Conservation (phyloP, 30 jellyfish, hydroid and myxozoan species). For the Clytia hemisphaerica region DNA sequence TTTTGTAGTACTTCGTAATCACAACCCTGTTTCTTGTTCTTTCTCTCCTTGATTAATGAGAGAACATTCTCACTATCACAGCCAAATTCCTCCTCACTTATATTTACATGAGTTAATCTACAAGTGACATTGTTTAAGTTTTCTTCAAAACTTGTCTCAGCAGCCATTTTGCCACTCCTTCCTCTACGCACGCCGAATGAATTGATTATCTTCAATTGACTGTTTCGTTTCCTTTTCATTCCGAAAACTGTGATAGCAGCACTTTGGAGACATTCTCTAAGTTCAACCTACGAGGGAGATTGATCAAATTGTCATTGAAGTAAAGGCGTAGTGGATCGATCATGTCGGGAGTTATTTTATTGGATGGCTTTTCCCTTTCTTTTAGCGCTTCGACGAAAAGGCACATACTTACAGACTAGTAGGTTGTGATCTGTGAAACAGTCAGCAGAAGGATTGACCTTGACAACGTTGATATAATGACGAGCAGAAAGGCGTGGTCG, state of each 20-base stretch:
- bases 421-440: not conserved
- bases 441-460: not conserved
- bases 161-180: too few relatives aligned
- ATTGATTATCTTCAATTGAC: too few relatives aligned
- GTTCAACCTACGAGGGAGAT: not conserved
- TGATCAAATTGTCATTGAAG: not conserved
- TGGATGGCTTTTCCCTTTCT: not conserved
- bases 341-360: not conserved
- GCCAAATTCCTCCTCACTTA: too few relatives aligned
- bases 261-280: too few relatives aligned
- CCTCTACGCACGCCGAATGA: too few relatives aligned
- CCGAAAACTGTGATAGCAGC: not conserved
- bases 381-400: not conserved
- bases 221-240: not conserved
- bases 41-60: too few relatives aligned
- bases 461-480: not conserved
- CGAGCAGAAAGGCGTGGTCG: slow-evolving; percentile 18
- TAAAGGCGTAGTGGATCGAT: not conserved
- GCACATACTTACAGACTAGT: not conserved
- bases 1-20: too few relatives aligned
- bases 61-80: too few relatives aligned
- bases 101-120: too few relatives aligned
- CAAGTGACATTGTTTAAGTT: too few relatives aligned
- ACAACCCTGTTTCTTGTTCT: too few relatives aligned
- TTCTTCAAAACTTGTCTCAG: too few relatives aligned